Evolutionary conservation across 2,113 vertebrate genomes (phyloP).

Genomic region (Pyxicephalus adspersus): DNA sequence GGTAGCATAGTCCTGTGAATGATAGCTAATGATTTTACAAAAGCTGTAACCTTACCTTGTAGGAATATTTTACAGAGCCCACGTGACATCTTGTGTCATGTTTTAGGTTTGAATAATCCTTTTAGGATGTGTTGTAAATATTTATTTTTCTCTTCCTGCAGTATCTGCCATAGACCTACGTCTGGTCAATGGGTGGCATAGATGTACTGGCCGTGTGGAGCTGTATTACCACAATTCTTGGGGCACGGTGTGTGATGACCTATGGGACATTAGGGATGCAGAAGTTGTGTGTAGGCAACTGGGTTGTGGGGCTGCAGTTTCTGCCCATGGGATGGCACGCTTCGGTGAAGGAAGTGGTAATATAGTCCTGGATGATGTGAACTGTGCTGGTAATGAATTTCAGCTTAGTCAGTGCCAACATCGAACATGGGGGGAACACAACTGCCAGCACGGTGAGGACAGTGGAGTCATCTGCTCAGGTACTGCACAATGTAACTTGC

Average conservation of each 20-base stretch:
- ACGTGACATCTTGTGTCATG: too few relatives aligned
- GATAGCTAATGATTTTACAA: too few relatives aligned
- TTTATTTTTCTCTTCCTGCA: background rate
- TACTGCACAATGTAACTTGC: background rate
- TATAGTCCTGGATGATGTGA: constrained; percentile 23
- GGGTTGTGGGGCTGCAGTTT: constrained; percentile 16
- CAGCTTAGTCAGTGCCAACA: constrained; percentile 1
- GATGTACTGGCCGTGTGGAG: constrained; percentile 39
- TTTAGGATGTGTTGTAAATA: background rate
- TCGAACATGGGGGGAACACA: background rate
- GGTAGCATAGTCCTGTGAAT: too few relatives aligned
- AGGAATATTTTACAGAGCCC: too few relatives aligned
- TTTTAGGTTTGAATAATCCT: background rate
- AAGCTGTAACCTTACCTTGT: too few relatives aligned
- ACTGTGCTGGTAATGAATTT: background rate
- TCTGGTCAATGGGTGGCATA: constrained; percentile 3
- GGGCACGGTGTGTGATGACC: constrained; percentile 47
- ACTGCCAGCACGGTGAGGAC: constrained; percentile 19
- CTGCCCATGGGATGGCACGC: background rate
- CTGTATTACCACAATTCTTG: constrained; percentile 5
- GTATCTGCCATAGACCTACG: background rate
- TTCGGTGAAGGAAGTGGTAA: constrained; percentile 29
- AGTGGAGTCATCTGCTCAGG: constrained; percentile 23
- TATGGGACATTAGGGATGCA: constrained; percentile 24
- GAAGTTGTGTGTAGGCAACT: constrained; percentile 39